Evolutionary conservation across 2,888 invertebrate genomes (phyloP).

Genomic region (Drosophila birchii): DNA sequence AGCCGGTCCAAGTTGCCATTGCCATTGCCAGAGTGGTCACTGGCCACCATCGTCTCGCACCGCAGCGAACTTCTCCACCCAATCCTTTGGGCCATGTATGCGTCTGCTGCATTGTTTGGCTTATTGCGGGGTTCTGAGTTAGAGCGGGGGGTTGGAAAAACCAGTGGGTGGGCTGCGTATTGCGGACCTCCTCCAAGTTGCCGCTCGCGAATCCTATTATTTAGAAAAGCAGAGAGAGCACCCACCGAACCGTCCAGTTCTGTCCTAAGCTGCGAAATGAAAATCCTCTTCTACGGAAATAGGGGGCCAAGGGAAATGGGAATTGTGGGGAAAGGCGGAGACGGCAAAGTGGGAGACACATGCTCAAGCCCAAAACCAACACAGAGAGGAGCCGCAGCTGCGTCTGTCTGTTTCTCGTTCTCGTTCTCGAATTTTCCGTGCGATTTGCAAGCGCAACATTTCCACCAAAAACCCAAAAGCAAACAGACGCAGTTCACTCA

Average conservation of each 20-base stretch:
- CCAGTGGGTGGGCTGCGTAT: not conserved
- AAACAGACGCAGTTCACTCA: slow-evolving; percentile 46
- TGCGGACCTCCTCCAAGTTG: slow-evolving; percentile 55
- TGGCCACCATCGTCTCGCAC: slow-evolving; percentile 10
- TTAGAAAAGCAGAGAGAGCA: slow-evolving; percentile 47
- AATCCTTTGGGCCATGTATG: slow-evolving; percentile 48
- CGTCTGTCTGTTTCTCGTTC: slow-evolving; percentile 24
- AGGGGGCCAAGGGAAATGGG: slow-evolving; percentile 15
- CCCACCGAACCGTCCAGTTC: slow-evolving; percentile 38
- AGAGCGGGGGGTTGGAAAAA: not conserved
- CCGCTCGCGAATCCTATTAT: slow-evolving; percentile 64
- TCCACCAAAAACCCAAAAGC: slow-evolving; percentile 75
- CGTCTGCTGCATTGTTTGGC: slow-evolving; percentile 62
- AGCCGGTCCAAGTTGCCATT: slow-evolving; percentile 68
- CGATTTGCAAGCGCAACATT: slow-evolving; percentile 78
- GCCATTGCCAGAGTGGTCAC: slow-evolving; percentile 26
- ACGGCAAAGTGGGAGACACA: slow-evolving; percentile 30
- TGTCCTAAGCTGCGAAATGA: slow-evolving; percentile 76
- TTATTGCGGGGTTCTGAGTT: slow-evolving; percentile 15
- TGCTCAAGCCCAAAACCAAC: slow-evolving; percentile 69
- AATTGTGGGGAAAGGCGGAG: slow-evolving; percentile 20
- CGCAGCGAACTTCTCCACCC: slow-evolving; percentile 14
- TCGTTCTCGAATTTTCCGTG: slow-evolving; percentile 70
- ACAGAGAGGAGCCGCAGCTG: slow-evolving; percentile 16
- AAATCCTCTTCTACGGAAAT: slow-evolving; percentile 65